Evolutionary conservation across 2,888 invertebrate species (phyloP).

Genomic region (Drosophila planitibia): DNA sequence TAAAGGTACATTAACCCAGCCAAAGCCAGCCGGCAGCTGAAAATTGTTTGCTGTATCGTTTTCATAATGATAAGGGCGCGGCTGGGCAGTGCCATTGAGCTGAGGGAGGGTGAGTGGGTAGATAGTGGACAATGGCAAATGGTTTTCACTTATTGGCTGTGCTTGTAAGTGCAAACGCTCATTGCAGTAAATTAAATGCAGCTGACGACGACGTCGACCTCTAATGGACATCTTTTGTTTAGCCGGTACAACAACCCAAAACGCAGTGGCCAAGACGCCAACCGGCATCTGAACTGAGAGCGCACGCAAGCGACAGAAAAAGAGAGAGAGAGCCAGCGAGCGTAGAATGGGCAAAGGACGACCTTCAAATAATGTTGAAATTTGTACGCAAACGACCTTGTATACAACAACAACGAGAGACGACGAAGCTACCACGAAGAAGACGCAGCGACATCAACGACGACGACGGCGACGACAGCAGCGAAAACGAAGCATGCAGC

Average conservation of each 20-base stretch:
- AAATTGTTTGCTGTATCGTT: constrained; percentile 18
- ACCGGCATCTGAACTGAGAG: constrained; percentile 53
- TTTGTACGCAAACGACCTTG: constrained; percentile 86
- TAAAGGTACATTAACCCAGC: constrained; percentile 77
- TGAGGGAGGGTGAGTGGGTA: background rate
- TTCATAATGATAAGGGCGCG: constrained; percentile 50
- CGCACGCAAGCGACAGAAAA: constrained; percentile 34
- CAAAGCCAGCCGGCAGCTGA: constrained; percentile 27
- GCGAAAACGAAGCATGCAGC: constrained; percentile 56
- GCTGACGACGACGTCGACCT: constrained; percentile 1
- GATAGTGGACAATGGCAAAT: constrained; percentile 4
- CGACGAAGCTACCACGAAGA: constrained; percentile 60
- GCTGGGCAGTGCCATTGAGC: constrained; percentile 3
- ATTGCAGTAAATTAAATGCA: constrained; percentile 37
- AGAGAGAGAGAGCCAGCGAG: constrained; percentile 46
- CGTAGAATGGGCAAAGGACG: constrained; percentile 83
- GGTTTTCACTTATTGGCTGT: constrained; percentile 35
- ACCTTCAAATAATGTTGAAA: constrained; percentile 86
- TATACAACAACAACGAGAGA: constrained; percentile 78
- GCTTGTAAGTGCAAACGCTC: constrained; percentile 6
- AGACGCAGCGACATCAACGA: constrained; percentile 53
- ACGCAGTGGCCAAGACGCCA: constrained; percentile 48
- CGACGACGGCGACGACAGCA: constrained; percentile 43
- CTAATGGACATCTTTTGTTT: constrained; percentile 39
- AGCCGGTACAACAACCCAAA: constrained; percentile 56